Percentiles rank a stretch among this genome's conserved stretches.
phyloP scores from a whole-genome alignment of 2,113 vertebrate genomes.

The Emberiza fucata region DNA sequence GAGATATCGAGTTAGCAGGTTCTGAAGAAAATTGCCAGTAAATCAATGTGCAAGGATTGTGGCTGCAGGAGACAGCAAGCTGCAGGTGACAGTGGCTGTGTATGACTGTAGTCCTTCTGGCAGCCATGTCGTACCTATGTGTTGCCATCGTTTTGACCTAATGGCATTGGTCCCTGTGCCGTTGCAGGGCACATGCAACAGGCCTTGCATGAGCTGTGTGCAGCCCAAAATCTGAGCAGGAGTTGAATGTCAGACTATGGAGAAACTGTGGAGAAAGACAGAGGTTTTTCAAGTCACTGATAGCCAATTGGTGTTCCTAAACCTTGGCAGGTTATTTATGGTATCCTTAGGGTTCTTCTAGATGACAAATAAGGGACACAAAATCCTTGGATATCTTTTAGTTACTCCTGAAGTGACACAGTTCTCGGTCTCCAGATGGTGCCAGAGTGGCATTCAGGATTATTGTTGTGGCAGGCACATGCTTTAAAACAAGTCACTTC shows the following conservation, averaged over 20 bases:
- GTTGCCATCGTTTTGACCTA: background rate
- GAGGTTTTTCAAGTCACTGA: background rate
- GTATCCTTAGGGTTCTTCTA: background rate
- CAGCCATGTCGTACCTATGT: fast-evolving
- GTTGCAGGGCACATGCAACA: background rate
- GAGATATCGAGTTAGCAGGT: background rate
- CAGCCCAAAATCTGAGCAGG: background rate
- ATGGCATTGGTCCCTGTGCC: background rate
- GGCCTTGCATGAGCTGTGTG: background rate
- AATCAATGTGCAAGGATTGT: background rate
- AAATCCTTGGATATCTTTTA: background rate
- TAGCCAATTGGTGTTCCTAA: background rate
- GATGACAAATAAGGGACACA: background rate
- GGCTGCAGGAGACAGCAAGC: background rate
- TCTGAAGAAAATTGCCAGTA: background rate
- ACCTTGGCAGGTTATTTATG: background rate
- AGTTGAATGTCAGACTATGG: background rate
- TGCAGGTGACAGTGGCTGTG: background rate
- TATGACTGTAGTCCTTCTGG: background rate
- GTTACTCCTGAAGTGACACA: background rate
- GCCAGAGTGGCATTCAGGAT: background rate
- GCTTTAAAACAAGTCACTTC: background rate
- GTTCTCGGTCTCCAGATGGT: background rate
- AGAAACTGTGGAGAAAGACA: background rate
- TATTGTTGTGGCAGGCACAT: background rate